These are phyloP conservation scores for Myrmophylax atrothorax DNA, from an alignment of 2,113 vertebrate species.

Conservation along the genomic window DNA sequence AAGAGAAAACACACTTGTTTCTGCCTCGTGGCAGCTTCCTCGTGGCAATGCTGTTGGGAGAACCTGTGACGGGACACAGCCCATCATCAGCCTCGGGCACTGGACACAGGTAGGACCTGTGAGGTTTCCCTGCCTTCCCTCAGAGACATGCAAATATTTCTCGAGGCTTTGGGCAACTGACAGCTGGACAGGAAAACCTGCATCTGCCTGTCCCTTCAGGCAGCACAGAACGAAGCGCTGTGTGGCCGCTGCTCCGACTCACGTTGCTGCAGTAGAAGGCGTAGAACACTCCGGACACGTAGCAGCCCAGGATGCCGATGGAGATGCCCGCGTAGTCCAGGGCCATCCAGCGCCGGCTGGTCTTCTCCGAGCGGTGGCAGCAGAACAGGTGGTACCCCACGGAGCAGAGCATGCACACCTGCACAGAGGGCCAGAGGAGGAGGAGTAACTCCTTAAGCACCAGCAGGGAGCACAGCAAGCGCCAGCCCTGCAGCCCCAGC, in stretches of 20 bases:
- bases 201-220: not conserved
- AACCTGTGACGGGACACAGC: not conserved
- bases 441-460: not conserved
- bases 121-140: not conserved
- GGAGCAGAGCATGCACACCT: conserved; percentile 96
- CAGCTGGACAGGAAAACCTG: not conserved
- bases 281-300: conserved; percentile 94
- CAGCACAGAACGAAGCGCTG: not conserved
- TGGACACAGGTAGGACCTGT: not conserved
- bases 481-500: not conserved
- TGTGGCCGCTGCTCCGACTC: conserved; percentile 40
- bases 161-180: not conserved
- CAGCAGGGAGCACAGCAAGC: not conserved
- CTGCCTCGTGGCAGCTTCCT: not conserved
- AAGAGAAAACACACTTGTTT: not conserved
- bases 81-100: not conserved
- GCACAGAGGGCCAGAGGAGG: not conserved
- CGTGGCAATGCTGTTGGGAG: not conserved
- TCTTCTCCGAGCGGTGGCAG: conserved; percentile 95
- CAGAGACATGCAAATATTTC: not conserved
- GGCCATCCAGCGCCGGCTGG: conserved; percentile 93
- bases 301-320: conserved; percentile 93
- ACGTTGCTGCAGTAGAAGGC: conserved; percentile 96
- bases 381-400: conserved; percentile 94
- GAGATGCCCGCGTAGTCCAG: conserved; percentile 92